Base-by-base conservation (phyloP, 2,113 vertebrate species). In the Mungos mungo region DNA sequence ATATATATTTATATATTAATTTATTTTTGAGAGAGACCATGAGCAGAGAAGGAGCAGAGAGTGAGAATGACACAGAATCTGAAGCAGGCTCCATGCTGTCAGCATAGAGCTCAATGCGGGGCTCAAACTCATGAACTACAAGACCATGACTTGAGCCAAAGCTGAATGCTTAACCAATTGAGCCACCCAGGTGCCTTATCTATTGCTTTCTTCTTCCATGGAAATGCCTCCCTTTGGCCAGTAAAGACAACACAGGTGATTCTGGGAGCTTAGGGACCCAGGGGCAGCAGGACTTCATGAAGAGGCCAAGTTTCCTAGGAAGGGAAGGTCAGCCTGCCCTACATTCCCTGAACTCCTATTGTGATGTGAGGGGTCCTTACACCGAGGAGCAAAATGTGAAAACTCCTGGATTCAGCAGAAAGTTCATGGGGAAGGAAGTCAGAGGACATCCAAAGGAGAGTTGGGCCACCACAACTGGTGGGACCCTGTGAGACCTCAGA, bases 281-380 rank as follows among this genome's bases (percentile, higher is more conserved):
- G 38, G 21, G 15, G 21, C 0, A 1, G 27, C n/a, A 35, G 13
- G 7, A 4, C 1, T 2, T 3, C 8, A 11, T 1, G 0, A 68
- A 7, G 15, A 33, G 35, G 5, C 11, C 45, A n/a, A 0, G 7
- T 1, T 66, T 23, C 19, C 41, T 9, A 2, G 11, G 25, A 69
- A 82, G n/a, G 12, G 50, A 50, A 14, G 50, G 7, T 7, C 2
- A 7, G 12, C 18, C 15, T 29, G 29, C 72, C 25, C 3, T 2
- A 7, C 2, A 2, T 0, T 68, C 35, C 29, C 21, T 0, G 0
- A 18, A 41, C 15, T 65, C 41, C 71, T 19, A 13, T 12, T 0
- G 3, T 11, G 21, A 18, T 2, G 3, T 31, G 25, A 85, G 74
- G 5, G 60, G 13, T 38, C 7, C 4, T 23, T 29, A 2, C 15